These are phyloP conservation scores for Fistularia commersonii DNA, from an alignment of 2,797 vertebrate species.

Conservation along the genomic window DNA sequence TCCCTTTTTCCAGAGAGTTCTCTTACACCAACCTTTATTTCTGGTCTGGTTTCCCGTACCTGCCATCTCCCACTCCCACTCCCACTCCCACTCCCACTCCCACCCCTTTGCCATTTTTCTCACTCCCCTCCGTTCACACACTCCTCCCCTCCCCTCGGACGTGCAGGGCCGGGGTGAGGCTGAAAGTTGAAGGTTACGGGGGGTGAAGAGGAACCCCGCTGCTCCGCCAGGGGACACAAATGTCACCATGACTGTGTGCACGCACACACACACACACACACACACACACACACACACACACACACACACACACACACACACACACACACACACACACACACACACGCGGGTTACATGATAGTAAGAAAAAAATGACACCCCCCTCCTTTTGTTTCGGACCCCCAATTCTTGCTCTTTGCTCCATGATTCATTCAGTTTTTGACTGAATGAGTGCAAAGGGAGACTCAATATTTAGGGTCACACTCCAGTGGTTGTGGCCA, in stretches of 20 bases:
- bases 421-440: constrained; percentile 4
- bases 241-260: constrained; percentile 81
- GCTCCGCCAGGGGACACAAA: constrained; percentile 76
- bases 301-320: constrained; percentile 23
- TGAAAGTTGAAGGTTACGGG: constrained; percentile 82
- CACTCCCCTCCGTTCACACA: constrained; percentile 19
- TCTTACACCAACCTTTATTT: too few relatives aligned
- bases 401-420: too few relatives aligned
- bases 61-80: constrained; percentile 22
- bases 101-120: constrained; percentile 11
- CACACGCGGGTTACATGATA: background rate
- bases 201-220: constrained; percentile 78
- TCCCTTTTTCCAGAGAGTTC: too few relatives aligned
- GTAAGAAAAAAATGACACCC: background rate
- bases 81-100: constrained; percentile 23
- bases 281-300: constrained; percentile 23
- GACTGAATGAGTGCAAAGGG: constrained; percentile 6
- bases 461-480: constrained; percentile 1
- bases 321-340: constrained; percentile 16
- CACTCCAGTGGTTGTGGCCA: background rate
- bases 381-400: background rate
- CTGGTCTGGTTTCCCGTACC: constrained; percentile 8
- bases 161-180: constrained; percentile 68
- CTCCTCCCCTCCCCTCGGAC: constrained; percentile 32
- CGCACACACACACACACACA: too few relatives aligned